Evolutionary conservation across 2,797 vertebrate genomes (phyloP).

Genomic region (Anableps anableps): DNA sequence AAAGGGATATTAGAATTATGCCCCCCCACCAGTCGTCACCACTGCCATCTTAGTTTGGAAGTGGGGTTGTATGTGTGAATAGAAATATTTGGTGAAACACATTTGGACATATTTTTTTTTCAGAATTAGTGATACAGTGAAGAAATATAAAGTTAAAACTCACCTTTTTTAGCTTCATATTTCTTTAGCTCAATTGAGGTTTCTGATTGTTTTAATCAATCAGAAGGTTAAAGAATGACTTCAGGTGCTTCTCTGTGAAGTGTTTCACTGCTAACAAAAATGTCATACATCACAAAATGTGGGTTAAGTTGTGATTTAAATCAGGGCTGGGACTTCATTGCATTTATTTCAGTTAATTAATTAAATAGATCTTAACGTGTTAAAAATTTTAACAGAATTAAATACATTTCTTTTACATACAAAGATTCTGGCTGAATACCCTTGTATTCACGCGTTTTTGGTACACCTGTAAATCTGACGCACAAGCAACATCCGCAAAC

Average conservation of each 20-base stretch:
- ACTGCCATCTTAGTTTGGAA: neutral
- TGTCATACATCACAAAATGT: neutral
- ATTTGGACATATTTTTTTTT: neutral
- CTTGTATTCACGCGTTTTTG: too few relatives aligned
- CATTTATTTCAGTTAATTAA: too few relatives aligned
- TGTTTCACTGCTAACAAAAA: neutral
- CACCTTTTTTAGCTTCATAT: neutral
- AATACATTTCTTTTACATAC: too few relatives aligned
- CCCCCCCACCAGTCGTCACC: neutral
- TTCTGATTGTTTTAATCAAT: neutral
- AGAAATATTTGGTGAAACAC: neutral
- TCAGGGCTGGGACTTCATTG: too few relatives aligned
- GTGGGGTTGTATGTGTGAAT: neutral
- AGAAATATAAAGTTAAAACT: neutral
- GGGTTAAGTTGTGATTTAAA: neutral
- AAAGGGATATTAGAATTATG: neutral
- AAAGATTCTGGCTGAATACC: too few relatives aligned
- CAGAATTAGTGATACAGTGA: neutral
- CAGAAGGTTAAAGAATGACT: neutral
- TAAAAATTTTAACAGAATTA: too few relatives aligned
- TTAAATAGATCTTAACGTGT: too few relatives aligned
- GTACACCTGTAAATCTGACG: too few relatives aligned
- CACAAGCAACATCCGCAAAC: too few relatives aligned
- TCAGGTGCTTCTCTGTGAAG: neutral
- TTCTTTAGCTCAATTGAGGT: neutral